These are phyloP conservation scores for Hyposmocoma kahamanoa DNA, from an alignment of 1,140 invertebrate genomes.

Conservation along the genomic window DNA sequence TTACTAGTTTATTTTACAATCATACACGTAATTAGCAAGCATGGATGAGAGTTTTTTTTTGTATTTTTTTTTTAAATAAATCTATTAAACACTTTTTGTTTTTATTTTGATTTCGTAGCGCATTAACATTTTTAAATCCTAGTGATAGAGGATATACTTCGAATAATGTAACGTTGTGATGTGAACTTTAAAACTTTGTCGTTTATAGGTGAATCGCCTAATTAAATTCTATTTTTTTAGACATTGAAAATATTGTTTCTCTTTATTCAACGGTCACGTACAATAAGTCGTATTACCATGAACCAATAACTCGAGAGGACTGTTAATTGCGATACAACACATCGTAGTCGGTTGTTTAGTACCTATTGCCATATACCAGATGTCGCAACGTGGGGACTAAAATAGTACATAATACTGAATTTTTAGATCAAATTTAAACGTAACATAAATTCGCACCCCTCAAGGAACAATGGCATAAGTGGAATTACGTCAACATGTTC, in stretches of 20 bases:
- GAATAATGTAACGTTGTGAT: conserved; percentile 42
- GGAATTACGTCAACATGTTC: no score
- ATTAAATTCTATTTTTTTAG: conserved; percentile 66
- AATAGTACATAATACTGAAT: no score
- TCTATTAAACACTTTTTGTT: conserved; percentile 60
- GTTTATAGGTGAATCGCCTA: conserved; percentile 41
- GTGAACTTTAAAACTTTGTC: conserved; percentile 26
- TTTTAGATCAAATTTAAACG: no score
- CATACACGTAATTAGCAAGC: conserved; percentile 47
- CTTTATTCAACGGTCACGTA: no score
- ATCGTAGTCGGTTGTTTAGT: no score
- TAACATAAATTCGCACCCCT: no score
- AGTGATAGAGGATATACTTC: not conserved
- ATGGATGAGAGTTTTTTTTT: conserved; percentile 48
- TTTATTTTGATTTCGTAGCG: conserved; percentile 26
- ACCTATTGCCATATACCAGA: no score
- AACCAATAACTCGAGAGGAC: no score
- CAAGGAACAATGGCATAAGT: no score
- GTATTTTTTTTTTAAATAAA: conserved; percentile 68
- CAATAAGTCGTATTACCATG: no score
- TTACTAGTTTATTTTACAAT: conserved; percentile 44
- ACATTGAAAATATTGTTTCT: conserved; percentile 29
- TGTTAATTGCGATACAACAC: no score
- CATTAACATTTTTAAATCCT: not conserved
- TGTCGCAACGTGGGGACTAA: no score